Evolutionary conservation across 2,797 vertebrate species (phyloP), one percentile per base, ranked within the genome.

Genomic region (Brachymystax lenok): DNA sequence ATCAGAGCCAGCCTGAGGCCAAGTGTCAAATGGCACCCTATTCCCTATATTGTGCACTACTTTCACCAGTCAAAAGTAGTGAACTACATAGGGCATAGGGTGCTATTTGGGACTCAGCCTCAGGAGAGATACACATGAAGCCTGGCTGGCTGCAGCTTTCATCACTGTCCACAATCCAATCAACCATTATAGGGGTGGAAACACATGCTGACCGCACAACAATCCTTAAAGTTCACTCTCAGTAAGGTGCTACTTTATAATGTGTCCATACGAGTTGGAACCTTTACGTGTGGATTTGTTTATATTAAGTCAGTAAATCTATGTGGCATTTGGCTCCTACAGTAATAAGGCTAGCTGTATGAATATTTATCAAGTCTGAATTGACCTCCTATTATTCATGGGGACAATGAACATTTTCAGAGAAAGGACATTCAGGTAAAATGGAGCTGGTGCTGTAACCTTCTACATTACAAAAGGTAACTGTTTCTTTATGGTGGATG

Each of bases 111-210:
- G 63, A 68, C 81, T 78, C 71, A 70, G 82, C 78, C 86, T 87
- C 85, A 27, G 74, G 74, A 79, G 85, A 78, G 64, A 83, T 81
- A 82, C 61, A 27, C 84, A 82, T 87, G 80, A 82, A 78, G 81
- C 76, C 83, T 85, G 86, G 35, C 72, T 61, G 33, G 84, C 85
- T 83, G 66, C 72, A 24, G 51, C 64, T 75, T 75, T 87, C 79
- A 75, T 74, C 82, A 76, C 77, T 5, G 74, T 72, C 73, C 50
- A 73, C 85, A 85, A 83, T 72, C 73, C 76, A 85, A 84, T 79
- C 74, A 71, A 74, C 78, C 76, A 87, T 86, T 88, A 80, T 46
- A 46, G 84, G 75, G 74, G 51, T 24, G 85, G 85, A 82, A 78
- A 85, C 74, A 35, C 35, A 79, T 1, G 75, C 84, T 88, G 84